Conservation (phyloP, 2,797 vertebrate genomes). For the Bucorvus abyssinicus region DNA sequence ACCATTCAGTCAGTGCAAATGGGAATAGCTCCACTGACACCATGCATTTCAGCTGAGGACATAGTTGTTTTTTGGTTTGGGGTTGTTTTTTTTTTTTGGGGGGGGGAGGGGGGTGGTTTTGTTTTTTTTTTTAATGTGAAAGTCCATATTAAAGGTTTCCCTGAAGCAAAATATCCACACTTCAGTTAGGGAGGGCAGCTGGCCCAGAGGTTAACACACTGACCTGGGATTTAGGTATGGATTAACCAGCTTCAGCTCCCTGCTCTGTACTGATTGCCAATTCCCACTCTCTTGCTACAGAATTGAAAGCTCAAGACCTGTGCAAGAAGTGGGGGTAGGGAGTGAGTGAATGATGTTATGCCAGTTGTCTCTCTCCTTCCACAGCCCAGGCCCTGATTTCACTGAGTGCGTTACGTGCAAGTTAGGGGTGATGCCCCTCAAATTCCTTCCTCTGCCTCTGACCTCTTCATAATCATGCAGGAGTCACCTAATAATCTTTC, state of each 20-base stretch:
- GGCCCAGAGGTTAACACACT: neutral
- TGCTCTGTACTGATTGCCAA: neutral
- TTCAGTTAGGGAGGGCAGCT: neutral
- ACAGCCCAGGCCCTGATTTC: neutral
- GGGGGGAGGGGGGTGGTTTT: too few relatives aligned
- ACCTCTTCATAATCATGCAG: neutral
- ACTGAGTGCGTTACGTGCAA: rapidly evolving
- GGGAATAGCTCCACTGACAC: neutral
- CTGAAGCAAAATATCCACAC: neutral
- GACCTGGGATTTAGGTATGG: neutral
- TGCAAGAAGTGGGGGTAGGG: neutral
- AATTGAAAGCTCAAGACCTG: neutral
- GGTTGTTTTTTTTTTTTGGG: neutral
- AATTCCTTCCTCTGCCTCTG: neutral
- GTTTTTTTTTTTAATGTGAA: neutral
- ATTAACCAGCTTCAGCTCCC: neutral
- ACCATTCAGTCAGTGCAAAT: neutral
- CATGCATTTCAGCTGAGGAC: neutral
- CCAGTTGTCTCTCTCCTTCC: neutral
- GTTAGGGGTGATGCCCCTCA: neutral
- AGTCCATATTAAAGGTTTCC: neutral
- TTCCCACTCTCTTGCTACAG: neutral
- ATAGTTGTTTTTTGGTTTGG: neutral
- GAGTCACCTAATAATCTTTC: conserved; percentile 4
- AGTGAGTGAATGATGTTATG: rapidly evolving